Conservation (phyloP, 1,140 invertebrate species). For the Procambarus virginalis region DNA sequence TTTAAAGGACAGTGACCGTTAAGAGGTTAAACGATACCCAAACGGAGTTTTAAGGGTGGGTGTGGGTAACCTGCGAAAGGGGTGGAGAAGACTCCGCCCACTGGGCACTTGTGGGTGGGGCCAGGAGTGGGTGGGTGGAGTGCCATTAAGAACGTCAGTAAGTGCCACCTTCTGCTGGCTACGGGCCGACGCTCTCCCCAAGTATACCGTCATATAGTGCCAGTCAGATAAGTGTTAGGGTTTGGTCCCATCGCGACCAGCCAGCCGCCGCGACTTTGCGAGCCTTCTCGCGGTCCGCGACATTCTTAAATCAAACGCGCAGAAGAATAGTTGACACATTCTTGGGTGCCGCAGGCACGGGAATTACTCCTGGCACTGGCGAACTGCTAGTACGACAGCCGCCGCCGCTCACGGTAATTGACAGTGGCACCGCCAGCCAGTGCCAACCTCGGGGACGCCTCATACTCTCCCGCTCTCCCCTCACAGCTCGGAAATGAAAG, state of each 20-base stretch:
- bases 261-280: too few relatives aligned
- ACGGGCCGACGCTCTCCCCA: conserved; percentile 18
- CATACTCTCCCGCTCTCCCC: conserved; percentile 6
- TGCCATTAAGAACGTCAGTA: conserved; percentile 16
- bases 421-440: conserved; percentile 46
- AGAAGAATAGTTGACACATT: too few relatives aligned
- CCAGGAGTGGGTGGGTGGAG: conserved; percentile 14
- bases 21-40: too few relatives aligned
- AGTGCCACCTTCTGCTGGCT: conserved; percentile 37
- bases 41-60: too few relatives aligned
- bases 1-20: too few relatives aligned
- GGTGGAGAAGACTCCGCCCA: background rate
- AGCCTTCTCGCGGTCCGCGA: too few relatives aligned
- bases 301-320: too few relatives aligned
- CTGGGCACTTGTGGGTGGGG: conserved; percentile 47
- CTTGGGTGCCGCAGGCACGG: conserved; percentile 25
- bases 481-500: conserved; percentile 26
- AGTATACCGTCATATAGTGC: background rate
- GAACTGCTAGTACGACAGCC: conserved; percentile 7
- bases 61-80: background rate
- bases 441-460: conserved; percentile 40
- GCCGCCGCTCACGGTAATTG: conserved; percentile 47
- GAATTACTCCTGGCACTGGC: background rate
- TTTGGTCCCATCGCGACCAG: conserved; percentile 8
- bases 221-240: too few relatives aligned